Evolutionary conservation across 2,888 invertebrate species (phyloP), one percentile per base, ranked within the genome.

Genomic region (Minunthozetes semirufus): DNA sequence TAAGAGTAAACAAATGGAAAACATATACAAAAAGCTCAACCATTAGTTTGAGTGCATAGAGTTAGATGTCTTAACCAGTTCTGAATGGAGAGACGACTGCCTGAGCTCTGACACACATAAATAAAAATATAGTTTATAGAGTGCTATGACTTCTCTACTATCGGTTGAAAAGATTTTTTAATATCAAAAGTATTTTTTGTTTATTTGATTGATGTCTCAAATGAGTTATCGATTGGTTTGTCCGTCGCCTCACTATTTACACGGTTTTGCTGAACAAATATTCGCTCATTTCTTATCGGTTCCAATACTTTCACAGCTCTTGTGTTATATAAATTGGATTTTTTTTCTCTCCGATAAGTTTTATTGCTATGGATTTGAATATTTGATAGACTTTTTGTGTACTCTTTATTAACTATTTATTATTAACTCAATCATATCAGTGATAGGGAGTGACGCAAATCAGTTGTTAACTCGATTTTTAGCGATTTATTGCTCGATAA

Each of bases 21-120:
- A 33, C 8, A 33, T 33, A 33, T 33, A 33, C 8, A 33, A 3
- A 33, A 33, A 33, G 8, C 33, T 33, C 33, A 33, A 33, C 8
- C 3, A 33, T n/a, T 56, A 56, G 56, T 56, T 56, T 56, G 56
- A 17, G 56, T 25, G n/a, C 56, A 56, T 22, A 56, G 19, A 56
- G 56, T 56, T 56, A 56, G 56, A 56, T 56, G 56, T 56, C 56
- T 56, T 56, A 56, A 56, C 22, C 56, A 22, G 56, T 56, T 25
- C 56, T 56, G 56, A 19, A 11, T 56, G 2, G 3, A 2, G 3
- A 50, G 17, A n/a, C 15, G 50, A n/a, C 19, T 50, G n/a, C 17
- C 17, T 46, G 9, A 19, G 19, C 19, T 5, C 25, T 56, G 25
- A 17, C 56, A 19, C 11, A 56, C 11, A 56, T 25, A 25, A 56